A percentile compares a stretch with the other conserved stretches of the same genome.
Conservation (phyloP, 2,888 invertebrate species). For the Eretmocerus hayati region DNA sequence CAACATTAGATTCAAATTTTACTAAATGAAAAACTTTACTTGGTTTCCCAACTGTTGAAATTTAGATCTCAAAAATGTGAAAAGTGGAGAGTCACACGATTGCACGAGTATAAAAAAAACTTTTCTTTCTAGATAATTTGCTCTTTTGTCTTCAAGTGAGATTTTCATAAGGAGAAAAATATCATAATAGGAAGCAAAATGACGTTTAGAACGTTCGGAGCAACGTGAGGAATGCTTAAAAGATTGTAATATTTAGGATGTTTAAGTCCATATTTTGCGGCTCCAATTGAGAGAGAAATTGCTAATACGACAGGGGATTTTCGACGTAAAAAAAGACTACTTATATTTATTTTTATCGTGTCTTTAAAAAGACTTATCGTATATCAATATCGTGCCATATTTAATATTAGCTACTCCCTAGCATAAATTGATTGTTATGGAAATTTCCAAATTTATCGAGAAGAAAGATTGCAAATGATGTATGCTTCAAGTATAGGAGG, state of each 20-base stretch:
- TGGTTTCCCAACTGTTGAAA: constrained; percentile 3
- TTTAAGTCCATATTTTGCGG: too few relatives aligned
- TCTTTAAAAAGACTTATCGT: constrained; percentile 46
- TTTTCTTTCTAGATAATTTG: constrained; percentile 28
- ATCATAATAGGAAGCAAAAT: too few relatives aligned
- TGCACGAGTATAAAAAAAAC: constrained; percentile 30
- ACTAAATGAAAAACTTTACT: constrained; percentile 15
- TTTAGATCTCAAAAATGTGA: constrained; percentile 9
- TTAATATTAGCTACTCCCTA: constrained; percentile 45
- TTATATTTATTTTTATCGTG: constrained; percentile 48
- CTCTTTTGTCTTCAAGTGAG: constrained; percentile 20
- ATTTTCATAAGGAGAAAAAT: too few relatives aligned
- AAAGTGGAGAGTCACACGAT: constrained; percentile 14
- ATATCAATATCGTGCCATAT: constrained; percentile 47
- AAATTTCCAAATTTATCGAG: constrained; percentile 44
- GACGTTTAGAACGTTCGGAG: constrained; percentile 26
- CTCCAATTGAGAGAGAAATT: too few relatives aligned
- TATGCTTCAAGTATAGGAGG: too few relatives aligned
- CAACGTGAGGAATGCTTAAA: constrained; percentile 23
- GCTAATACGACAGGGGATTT: constrained; percentile 29
- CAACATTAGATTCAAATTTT: constrained; percentile 16
- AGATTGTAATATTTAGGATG: too few relatives aligned
- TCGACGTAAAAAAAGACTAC: constrained; percentile 44
- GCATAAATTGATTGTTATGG: constrained; percentile 45
- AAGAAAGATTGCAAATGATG: constrained; percentile 37